These are phyloP conservation scores for Torymus auratus DNA, from an alignment of 2,888 invertebrate genomes.

Conservation along the genomic window DNA sequence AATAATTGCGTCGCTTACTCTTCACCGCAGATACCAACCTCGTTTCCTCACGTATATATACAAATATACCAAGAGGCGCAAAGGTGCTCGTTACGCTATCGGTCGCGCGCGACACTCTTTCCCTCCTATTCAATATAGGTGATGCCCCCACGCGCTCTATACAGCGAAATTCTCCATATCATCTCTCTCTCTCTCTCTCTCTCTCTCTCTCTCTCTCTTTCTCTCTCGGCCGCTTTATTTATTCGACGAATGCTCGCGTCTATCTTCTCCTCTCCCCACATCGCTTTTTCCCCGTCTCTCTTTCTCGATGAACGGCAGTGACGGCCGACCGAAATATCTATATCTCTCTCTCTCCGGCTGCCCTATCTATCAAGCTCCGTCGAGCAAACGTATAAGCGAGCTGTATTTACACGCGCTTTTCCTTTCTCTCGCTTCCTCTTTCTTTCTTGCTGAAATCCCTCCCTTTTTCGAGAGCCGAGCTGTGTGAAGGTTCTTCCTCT, in stretches of 20 bases:
- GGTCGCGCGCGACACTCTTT: no score
- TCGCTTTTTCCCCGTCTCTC: background rate
- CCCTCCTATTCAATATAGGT: no score
- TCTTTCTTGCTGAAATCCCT: background rate
- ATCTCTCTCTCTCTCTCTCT: conserved; percentile 10
- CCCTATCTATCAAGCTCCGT: conserved; percentile 30
- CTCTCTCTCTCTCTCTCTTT: conserved; percentile 5
- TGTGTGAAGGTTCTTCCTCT: background rate
- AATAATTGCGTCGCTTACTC: no score
- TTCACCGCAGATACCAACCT: no score
- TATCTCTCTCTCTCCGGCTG: conserved; percentile 1
- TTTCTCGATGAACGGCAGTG: background rate
- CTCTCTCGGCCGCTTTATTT: background rate
- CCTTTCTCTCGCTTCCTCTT: background rate
- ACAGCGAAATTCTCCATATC: background rate
- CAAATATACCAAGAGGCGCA: no score
- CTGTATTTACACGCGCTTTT: background rate
- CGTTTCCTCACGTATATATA: no score
- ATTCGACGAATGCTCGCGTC: background rate
- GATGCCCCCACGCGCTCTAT: no score
- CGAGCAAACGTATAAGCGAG: conserved; percentile 21
- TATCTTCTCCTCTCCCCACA: background rate
- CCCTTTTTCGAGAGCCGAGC: background rate
- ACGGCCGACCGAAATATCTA: background rate
- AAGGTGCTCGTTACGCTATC: no score